Evolutionary conservation across 2,113 vertebrate species (phyloP), one percentile per base, ranked within the genome.

Genomic region (Pica pica): DNA sequence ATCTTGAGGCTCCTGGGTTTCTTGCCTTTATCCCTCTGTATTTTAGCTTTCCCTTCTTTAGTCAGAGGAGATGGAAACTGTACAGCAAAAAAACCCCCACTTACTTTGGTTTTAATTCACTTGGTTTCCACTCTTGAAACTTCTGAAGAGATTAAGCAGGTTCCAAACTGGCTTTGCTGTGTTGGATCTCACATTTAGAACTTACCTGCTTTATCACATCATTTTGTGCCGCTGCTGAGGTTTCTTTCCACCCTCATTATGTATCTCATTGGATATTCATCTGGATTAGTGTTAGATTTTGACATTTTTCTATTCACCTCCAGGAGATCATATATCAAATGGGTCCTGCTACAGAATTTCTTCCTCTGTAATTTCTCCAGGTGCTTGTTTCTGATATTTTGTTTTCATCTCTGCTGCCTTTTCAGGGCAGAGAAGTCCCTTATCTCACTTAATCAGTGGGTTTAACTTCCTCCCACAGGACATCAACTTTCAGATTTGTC

Each of bases 281-380:
- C 83, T 73, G 56, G 75, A 84, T 93, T 85, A 78, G 30, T 31
- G 67, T 37, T 82, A 47, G 65, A 84, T 61, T 88, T 44, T 57
- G 89, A 78, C 73, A 20, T 37, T 94, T 95, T 89, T 86, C 79
- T 69, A 2, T 63, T 93, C 39, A 19, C 24, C 82, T 85, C 50
- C 57, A 50, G 73, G 78, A 93, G 68, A 64, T 90, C 18, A 3
- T 82, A 33, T 68, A 83, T 81, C 69, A 57, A 91, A 83, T 47
- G 39, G 56, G n/a, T 83, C 64, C 83, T 94, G 71, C 74, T 81
- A 11, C 84, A 64, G 64, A 76, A 85, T 90, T 90, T 69, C 61
- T 65, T 69, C 49, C 42, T 80, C 80, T 92, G 1, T 50, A 75
- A 91, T 90, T 96, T 90, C 92, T 94, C 91, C 90, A 78, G 80